Evolutionary conservation across 2,797 vertebrate genomes (phyloP).

Genomic region (Dermochelys coriacea): DNA sequence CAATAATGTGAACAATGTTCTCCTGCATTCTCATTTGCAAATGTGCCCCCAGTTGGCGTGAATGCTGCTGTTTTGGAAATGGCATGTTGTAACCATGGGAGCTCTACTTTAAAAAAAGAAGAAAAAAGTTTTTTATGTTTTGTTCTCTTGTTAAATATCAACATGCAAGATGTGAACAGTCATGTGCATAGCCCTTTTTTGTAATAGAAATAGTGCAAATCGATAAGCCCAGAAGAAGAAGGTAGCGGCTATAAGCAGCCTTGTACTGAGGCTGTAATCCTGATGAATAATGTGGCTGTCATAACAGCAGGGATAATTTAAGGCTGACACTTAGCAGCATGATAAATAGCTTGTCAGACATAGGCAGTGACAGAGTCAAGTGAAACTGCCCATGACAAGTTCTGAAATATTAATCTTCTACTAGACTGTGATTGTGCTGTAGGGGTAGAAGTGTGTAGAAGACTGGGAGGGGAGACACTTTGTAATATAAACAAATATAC

Average conservation of each 20-base stretch:
- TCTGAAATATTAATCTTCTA: conserved; percentile 90
- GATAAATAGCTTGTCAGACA: conserved; percentile 93
- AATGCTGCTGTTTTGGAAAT: neutral
- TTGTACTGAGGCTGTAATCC: conserved; percentile 87
- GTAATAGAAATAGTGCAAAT: conserved; percentile 87
- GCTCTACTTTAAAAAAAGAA: neutral
- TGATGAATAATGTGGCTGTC: conserved; percentile 98
- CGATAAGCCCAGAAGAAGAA: conserved; percentile 88
- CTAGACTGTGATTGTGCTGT: conserved; percentile 74
- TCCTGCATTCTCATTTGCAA: conserved; percentile 10
- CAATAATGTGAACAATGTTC: conserved; percentile 59
- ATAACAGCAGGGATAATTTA: conserved; percentile 96
- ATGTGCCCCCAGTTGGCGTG: neutral
- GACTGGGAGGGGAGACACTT: conserved; percentile 29
- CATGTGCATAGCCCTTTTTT: conserved; percentile 88
- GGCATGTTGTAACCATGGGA: conserved; percentile 33
- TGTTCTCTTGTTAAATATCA: conserved; percentile 75
- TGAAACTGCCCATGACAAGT: conserved; percentile 84
- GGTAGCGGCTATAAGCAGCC: conserved; percentile 83
- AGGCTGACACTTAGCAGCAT: conserved; percentile 92
- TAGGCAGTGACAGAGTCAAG: conserved; percentile 79
- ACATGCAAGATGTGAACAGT: conserved; percentile 88
- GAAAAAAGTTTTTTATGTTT: neutral
- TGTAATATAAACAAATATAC: conserved; percentile 58
- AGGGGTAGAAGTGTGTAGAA: conserved; percentile 60